A percentile compares a stretch with the other conserved stretches of the same genome.
phyloP scores from a whole-genome alignment of 2,888 invertebrate species.

The Thereva nobilitata region DNA sequence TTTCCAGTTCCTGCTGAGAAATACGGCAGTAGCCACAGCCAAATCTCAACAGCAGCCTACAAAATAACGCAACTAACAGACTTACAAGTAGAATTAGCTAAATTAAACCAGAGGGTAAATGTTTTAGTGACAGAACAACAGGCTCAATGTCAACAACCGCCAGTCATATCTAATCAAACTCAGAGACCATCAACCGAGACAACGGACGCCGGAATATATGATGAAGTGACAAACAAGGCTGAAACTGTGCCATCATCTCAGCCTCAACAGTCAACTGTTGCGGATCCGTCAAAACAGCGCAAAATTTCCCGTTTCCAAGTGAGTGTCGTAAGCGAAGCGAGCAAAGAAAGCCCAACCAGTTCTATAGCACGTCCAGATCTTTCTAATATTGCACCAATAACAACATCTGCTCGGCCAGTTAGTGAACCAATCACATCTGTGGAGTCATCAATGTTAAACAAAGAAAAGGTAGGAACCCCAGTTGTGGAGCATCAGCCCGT shows the following conservation, averaged over 20 bases:
- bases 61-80: constrained; percentile 32
- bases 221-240: constrained; percentile 21
- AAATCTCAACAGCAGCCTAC: constrained; percentile 13
- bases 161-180: constrained; percentile 24
- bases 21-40: constrained; percentile 27
- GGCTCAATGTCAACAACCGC: constrained; percentile 37
- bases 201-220: neutral
- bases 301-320: constrained; percentile 80
- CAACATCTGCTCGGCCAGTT: neutral
- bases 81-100: constrained; percentile 65
- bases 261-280: neutral
- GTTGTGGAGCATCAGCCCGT: neutral
- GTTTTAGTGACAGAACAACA: constrained; percentile 14
- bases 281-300: constrained; percentile 47
- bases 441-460: too few species aligned
- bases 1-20: constrained; percentile 10
- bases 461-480: too few species aligned
- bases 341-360: neutral
- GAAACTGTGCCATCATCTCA: constrained; percentile 43
- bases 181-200: constrained; percentile 12
- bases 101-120: constrained; percentile 44
- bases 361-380: constrained; percentile 2
- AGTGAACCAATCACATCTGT: too few species aligned
- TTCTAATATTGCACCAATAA: neutral
- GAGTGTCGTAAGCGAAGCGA: constrained; percentile 69